Base-by-base conservation (phyloP, 2,113 vertebrate species). In the Willisornis vidua region DNA sequence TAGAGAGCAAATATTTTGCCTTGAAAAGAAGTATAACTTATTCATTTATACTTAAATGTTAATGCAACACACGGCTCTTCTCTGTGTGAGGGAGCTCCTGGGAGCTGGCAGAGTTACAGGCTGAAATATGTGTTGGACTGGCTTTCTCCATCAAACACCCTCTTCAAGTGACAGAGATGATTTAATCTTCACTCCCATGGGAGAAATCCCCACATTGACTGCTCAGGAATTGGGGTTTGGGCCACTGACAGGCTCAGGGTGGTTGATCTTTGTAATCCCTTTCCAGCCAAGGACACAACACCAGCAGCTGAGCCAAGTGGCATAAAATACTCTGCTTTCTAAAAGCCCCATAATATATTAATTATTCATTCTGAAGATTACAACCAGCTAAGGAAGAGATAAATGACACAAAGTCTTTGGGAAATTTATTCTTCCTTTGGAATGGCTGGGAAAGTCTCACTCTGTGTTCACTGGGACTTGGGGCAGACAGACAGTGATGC, bases 1-100 rank as follows among this genome's bases (percentile, higher is more conserved):
- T 80, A 59, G 59, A 94, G 67, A 94, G 80, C 86, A 96, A 93
- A 94, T 95, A 88, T 92, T 90, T 93, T 90, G 51, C 73, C 76
- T 73, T 83, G 41, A 65, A 93, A 93, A 84, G 58, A 54, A 83
- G 14, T 73, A 57, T 90, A 83, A 94, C 63, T 93, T 94, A 85
- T 45, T 92, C 63, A 92, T 87, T 96, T 75, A 85, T 33, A 78
- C 67, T 79, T 26, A 88, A 95, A 84, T 88, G 72, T 88, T 95
- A 83, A 86, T 94, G 93, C 37, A 83, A 51, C 41, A 72, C 57
- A 45, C 71, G 70, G 67, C 79, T 92, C 58, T 95, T 90, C 68
- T 67, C 85, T 92, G 18, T 82, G 66, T 65, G 82, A 76, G 49
- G 85, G 65, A 73, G 33, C 22, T 20, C 73, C 49, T 37, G 4